phyloP scores from a whole-genome alignment of 2,113 vertebrate species.

The Alexandromys fortis region DNA sequence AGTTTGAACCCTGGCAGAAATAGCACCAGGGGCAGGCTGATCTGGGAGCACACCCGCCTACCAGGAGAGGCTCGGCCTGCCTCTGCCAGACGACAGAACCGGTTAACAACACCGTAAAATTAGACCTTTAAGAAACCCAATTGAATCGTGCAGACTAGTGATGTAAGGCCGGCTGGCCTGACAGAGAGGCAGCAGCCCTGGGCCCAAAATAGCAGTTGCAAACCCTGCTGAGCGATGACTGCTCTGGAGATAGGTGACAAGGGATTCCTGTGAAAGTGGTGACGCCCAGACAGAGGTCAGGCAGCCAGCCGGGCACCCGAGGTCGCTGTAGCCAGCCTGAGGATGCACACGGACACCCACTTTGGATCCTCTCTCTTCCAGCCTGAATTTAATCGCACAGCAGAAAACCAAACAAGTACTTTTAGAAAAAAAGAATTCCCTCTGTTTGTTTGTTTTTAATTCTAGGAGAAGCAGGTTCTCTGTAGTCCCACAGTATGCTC shows the following conservation, averaged over 20 bases:
- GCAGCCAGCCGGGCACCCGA: conserved; percentile 44
- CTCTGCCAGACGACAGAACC: conserved; percentile 84
- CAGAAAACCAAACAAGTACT: conserved; percentile 81
- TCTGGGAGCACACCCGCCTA: conserved; percentile 81
- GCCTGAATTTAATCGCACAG: conserved; percentile 68
- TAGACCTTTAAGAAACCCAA: conserved; percentile 88
- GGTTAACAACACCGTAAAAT: conserved; percentile 87
- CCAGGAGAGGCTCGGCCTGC: conserved; percentile 81
- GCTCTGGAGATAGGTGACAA: conserved; percentile 79
- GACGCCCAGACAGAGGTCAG: conserved; percentile 59
- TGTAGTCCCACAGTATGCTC: conserved; percentile 83
- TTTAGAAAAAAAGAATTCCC: conserved; percentile 73
- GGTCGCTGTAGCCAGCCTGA: background rate
- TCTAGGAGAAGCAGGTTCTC: conserved; percentile 85
- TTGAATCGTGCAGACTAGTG: conserved; percentile 86
- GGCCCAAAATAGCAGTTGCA: conserved; percentile 83
- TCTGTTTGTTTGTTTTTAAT: conserved; percentile 84
- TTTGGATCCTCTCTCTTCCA: background rate
- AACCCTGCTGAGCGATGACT: conserved; percentile 79
- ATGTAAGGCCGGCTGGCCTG: conserved; percentile 86
- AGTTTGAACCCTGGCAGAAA: conserved; percentile 84
- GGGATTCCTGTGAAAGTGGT: conserved; percentile 77
- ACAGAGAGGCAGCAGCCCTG: conserved; percentile 81
- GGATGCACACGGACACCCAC: background rate
- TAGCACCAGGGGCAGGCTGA: conserved; percentile 76